Evolutionary conservation across 1,140 invertebrate species (phyloP).

Genomic region (Sminthurinus signatus): DNA sequence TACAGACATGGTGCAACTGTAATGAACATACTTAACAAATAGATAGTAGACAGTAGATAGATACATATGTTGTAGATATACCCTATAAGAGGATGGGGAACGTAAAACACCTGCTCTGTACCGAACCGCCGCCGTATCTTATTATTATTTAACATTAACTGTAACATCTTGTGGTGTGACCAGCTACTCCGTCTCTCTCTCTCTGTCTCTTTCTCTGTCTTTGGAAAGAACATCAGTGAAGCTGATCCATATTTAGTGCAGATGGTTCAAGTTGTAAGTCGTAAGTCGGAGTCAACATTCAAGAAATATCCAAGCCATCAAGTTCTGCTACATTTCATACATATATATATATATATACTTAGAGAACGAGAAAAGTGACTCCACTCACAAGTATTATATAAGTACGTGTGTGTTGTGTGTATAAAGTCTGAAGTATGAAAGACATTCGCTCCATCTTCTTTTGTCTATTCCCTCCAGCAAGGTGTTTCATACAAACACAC

Average conservation of each 20-base stretch:
- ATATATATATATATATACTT: no score
- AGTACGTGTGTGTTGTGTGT: no score
- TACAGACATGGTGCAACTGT: no score
- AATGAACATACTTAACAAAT: no score
- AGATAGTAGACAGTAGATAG: no score
- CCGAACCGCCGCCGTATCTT: conserved; percentile 14
- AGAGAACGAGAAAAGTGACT: not conserved
- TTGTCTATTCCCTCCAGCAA: conserved; percentile 16
- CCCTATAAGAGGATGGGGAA: not conserved
- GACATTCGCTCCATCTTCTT: not conserved
- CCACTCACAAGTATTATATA: not conserved
- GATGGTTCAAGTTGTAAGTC: conserved; percentile 7
- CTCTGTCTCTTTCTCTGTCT: no score
- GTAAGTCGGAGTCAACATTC: not conserved
- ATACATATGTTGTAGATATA: no score
- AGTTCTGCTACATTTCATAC: no score
- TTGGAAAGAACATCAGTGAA: not conserved
- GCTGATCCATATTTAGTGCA: conserved; percentile 11
- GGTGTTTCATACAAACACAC: conserved; percentile 21
- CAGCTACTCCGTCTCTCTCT: not conserved
- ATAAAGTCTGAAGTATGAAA: not conserved
- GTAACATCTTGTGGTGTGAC: conserved; percentile 34
- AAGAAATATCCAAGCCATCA: not conserved
- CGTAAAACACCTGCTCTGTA: conserved; percentile 35
- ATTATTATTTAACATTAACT: conserved; percentile 30